Percentiles rank a stretch among this genome's conserved stretches.
phyloP scores from a whole-genome alignment of 2,797 vertebrate species.

The Chanos chanos region DNA sequence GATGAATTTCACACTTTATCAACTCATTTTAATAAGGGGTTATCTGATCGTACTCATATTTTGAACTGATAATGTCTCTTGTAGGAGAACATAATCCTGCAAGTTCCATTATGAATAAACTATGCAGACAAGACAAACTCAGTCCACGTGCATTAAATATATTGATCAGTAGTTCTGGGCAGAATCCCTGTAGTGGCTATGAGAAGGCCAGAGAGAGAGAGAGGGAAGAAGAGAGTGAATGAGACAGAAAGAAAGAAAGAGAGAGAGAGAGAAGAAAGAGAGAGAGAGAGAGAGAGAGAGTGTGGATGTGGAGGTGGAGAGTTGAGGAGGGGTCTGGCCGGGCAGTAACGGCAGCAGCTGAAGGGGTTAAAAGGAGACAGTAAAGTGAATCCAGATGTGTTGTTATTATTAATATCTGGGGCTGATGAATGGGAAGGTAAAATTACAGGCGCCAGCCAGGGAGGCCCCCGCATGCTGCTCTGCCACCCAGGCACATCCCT shows the following conservation, averaged over 20 bases:
- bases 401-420: conserved; percentile 93
- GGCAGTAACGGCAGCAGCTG: conserved; percentile 26
- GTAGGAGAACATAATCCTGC: too few species aligned
- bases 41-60: too few species aligned
- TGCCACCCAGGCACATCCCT: conserved; percentile 69
- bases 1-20: too few species aligned
- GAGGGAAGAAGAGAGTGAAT: conserved; percentile 11
- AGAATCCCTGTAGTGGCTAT: too few species aligned
- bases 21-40: too few species aligned
- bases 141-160: too few species aligned
- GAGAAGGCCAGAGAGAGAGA: background rate
- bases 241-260: background rate
- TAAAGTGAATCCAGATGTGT: conserved; percentile 96
- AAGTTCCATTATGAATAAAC: too few species aligned
- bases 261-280: background rate
- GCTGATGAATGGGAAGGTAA: conserved; percentile 95
- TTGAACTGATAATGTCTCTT: too few species aligned
- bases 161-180: too few species aligned
- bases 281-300: conserved; percentile 25
- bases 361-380: conserved; percentile 80
- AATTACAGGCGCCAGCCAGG: conserved; percentile 79
- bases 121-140: too few species aligned
- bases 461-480: conserved; percentile 65
- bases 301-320: conserved; percentile 34
- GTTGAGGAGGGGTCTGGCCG: background rate